Evolutionary conservation across 1,140 invertebrate species (phyloP), one percentile per base, ranked within the genome.

Genomic region (Dolichoris vasculosae): DNA sequence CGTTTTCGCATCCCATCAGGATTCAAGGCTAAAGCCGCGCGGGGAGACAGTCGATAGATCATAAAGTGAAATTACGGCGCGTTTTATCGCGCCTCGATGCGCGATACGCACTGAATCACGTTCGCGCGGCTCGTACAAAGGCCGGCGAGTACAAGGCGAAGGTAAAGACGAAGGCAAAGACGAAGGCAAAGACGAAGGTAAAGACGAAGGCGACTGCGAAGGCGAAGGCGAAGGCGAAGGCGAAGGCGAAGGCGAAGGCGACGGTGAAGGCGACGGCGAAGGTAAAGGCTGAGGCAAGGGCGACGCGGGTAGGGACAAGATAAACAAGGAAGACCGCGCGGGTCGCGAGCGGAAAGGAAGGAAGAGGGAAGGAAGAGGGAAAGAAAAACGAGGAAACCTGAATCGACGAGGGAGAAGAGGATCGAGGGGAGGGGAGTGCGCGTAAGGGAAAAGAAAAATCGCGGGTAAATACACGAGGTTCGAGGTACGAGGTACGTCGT

Each of bases 51-150:
- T 30, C 71, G 69, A 81, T 81, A 85, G 78, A 85, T 85, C 69
- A 85, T 85, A 51, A 76, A 73, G 77, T 77, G 76, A 85, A 75
- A 85, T 85, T 75, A 81, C 78, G 67, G 38, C 38, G 38, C 26
- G 78, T 46, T 48, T 81, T 82, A 85, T 81, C 83, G 59, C 59
- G 30, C 30, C 63, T 32, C 26, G 73, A 63, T 38, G 78, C 30
- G 43, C 13, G 46, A 73, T 75, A 75, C 77, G 64, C 67, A 73
- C 83, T 51, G 63, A 84, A 69, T 79, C 63, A 79, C 51, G 38
- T 7, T 35, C 4, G 3, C 32, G 48, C 35, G 48, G n/a, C 46
- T 82, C 46, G 32, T 17, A n/a, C 48, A 43, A 55, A 80, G 35
- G 2, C 20, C 2, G 3, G 13, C n/a, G n/a, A 13, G 55, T 13